Conservation (phyloP, 2,113 vertebrate genomes). For the Eclectus roratus region DNA sequence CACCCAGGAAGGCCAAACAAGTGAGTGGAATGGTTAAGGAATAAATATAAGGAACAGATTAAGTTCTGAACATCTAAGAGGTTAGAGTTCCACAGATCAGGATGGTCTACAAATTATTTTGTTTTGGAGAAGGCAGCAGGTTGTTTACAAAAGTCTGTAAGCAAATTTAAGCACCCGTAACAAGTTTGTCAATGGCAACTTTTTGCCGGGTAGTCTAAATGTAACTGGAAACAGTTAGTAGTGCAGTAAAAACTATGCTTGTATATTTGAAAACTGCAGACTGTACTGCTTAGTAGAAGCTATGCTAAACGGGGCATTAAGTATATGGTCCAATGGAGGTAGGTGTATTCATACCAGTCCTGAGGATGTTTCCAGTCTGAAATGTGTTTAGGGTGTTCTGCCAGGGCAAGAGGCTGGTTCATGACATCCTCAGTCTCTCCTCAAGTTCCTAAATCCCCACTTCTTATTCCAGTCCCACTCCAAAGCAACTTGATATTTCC, state of each 20-base stretch:
- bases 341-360: background rate
- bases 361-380: background rate
- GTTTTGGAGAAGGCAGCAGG: background rate
- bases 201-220: background rate
- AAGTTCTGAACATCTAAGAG: background rate
- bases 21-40: background rate
- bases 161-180: background rate
- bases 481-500: background rate
- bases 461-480: background rate
- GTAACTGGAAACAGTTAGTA: background rate
- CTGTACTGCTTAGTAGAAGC: background rate
- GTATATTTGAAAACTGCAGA: background rate
- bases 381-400: background rate
- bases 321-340: rapidly evolving
- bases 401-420: background rate
- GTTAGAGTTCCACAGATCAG: background rate
- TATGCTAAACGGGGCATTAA: background rate
- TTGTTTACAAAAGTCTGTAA: background rate
- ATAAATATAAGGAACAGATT: background rate
- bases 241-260: background rate
- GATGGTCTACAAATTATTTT: background rate
- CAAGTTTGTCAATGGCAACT: background rate
- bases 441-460: background rate
- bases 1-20: background rate
- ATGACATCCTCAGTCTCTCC: background rate